Base-by-base conservation (phyloP, 1,140 invertebrate species). In the Doryteuthis pealeii region DNA sequence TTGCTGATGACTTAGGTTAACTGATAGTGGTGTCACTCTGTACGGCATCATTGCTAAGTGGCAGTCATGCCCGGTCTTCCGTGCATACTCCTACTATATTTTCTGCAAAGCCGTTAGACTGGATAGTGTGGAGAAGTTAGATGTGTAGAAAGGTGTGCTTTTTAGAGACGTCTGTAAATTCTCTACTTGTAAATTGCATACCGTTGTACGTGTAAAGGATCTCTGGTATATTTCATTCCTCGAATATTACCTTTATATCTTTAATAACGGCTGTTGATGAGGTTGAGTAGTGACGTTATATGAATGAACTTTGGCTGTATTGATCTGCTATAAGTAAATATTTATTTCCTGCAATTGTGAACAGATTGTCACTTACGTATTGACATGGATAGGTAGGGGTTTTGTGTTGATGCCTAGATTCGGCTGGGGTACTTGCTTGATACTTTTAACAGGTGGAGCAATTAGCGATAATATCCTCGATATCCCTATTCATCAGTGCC, bases 401-500 rank as follows among this genome's bases (percentile, higher is more conserved):
- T 15, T 73, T 54, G 58, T 70, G 65, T 2, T 74, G 67, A 14
- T 67, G 43, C 26, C 78, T 18, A 0, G 80, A 74, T 70, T 81
- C 78, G 70, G 77, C 77, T 5, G 68, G 1, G 40, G 75, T 77
- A 22, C n/a, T 45, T 62, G 73, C 67, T 58, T 76, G 71, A 28
- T 76, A 66, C 49, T 76, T 75, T 33, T 72, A 30, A 77, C 79
- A 82, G 18, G 74, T 54, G 5, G 45, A n/a, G 67, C 79, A 83
- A 10, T 75, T 72, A 18, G 43, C 30, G 10, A 81, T 70, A n/a
- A 73, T 65, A 33, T 82, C 70, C 43, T 78, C 73, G 30, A 82
- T 82, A 22, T 83, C n/a, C 77, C 35, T 76, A 76, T 18, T 58
- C 54, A 71, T n/a, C n/a, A n/a, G n/a, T n/a, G n/a, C n/a, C n/a